Evolutionary conservation across 2,888 invertebrate genomes (phyloP), one percentile per base, ranked within the genome.

Genomic region (Orchestes rusci): DNA sequence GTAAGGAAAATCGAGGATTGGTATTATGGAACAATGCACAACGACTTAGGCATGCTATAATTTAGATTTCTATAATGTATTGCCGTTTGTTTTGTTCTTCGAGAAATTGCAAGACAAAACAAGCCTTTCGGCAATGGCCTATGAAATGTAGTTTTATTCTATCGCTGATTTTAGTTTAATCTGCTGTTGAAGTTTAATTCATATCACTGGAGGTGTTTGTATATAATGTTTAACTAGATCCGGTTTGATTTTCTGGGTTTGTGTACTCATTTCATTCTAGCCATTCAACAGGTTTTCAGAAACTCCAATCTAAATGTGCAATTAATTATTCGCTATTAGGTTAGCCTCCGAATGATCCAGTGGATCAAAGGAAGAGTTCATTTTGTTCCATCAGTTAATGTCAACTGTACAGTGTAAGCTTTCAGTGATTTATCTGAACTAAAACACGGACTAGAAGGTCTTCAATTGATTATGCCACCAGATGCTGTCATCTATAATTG

Each of bases 1-100:
- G 54, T 52, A 47, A 39, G 43, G 39, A 19, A 27, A 32, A 43
- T 43, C 27, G 30, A 38, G n/a, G n/a, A n/a, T n/a, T n/a, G n/a
- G 34, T 37, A 43, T 43, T 47, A 41, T 41, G 33, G 37, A 45
- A 45, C 45, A 45, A 41, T 41, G 39, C 33, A 23, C 41, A 41
- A 20, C 41, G 17, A 41, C 19, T 32, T 17, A 33, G 34, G 35
- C 41, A 29, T 41, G 28, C 23, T 17, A 32, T 7, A 23, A 40
- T 40, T 41, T 34, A 41, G 41, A 41, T 41, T 41, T 33, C 28
- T 40, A 30, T 20, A 32, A 40, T 23, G 27, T 31, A 18, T 17
- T 38, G 29, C 38, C 27, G 16, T 31, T 31, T 31, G 31, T 10
- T 31, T 31, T n/a, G 27, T 27, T 27, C 10, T 27, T 27, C 27